Conservation (phyloP, 2,113 vertebrate genomes). For the Ceuthmochares aereus region DNA sequence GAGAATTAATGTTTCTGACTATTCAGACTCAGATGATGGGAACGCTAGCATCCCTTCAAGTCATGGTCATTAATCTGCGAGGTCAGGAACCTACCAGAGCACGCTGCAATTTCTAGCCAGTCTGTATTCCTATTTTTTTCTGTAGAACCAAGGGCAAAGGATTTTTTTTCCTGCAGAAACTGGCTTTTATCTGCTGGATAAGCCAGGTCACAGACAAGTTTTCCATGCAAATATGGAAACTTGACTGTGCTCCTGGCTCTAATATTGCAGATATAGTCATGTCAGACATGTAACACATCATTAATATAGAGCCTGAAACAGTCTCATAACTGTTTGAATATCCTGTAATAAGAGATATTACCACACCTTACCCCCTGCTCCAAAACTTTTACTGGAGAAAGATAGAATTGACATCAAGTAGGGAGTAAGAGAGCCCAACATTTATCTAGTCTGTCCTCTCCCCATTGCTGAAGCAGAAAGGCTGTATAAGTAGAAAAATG, state of each 20-base stretch:
- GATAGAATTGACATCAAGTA: background rate
- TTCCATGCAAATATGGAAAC: background rate
- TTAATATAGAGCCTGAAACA: background rate
- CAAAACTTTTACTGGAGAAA: background rate
- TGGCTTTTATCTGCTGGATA: background rate
- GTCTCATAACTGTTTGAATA: background rate
- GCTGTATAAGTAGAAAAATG: background rate
- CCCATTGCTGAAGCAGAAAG: background rate
- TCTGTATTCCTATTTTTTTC: background rate
- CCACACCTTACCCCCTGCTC: background rate
- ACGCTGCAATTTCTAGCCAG: background rate
- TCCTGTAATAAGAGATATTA: background rate
- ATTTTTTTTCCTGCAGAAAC: background rate
- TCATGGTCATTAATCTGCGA: background rate
- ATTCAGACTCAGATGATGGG: background rate
- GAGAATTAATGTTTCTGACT: constrained; percentile 1
- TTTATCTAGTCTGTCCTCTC: background rate
- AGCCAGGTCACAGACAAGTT: background rate
- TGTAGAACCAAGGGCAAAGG: background rate
- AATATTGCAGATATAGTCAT: background rate
- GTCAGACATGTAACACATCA: background rate
- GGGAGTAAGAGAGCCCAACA: background rate
- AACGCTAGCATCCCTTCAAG: background rate
- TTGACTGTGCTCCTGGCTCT: background rate
- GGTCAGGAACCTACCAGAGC: background rate